These are phyloP conservation scores for Dolichomitus sp. DNA, from an alignment of 2,888 invertebrate genomes.

Conservation along the genomic window DNA sequence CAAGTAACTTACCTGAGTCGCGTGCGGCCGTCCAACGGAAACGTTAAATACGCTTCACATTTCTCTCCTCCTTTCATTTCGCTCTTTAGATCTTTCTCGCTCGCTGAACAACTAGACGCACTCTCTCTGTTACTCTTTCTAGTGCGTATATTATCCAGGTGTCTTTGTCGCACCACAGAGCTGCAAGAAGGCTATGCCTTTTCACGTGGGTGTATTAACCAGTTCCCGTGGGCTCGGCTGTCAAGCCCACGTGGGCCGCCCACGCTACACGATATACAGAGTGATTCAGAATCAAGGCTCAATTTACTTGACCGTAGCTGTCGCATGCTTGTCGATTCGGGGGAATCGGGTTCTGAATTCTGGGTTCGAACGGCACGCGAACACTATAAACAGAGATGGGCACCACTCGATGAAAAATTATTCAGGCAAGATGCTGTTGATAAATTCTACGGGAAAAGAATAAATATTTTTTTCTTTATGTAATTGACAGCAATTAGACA, in stretches of 20 bases:
- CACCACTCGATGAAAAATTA: not conserved
- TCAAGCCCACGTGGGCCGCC: constrained; percentile 86
- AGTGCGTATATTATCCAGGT: constrained; percentile 52
- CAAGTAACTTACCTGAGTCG: constrained; percentile 54
- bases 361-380: not conserved
- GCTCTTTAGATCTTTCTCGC: constrained; percentile 14
- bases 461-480: too few species aligned
- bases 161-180: constrained; percentile 45
- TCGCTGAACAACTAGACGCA: not conserved
- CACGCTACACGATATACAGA: constrained; percentile 75
- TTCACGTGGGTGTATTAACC: constrained; percentile 83
- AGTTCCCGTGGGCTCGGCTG: constrained; percentile 84
- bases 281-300: constrained; percentile 59
- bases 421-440: not conserved
- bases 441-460: not conserved
- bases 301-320: constrained; percentile 14
- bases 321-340: not conserved
- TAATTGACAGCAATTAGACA: too few species aligned
- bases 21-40: constrained; percentile 56
- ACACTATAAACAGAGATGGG: not conserved
- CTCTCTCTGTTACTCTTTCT: constrained; percentile 40
- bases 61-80: constrained; percentile 36
- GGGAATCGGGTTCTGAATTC: not conserved
- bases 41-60: constrained; percentile 53
- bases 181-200: constrained; percentile 43